Evolutionary conservation across 1,140 invertebrate genomes (phyloP).

Genomic region (Leptinotarsa texana): DNA sequence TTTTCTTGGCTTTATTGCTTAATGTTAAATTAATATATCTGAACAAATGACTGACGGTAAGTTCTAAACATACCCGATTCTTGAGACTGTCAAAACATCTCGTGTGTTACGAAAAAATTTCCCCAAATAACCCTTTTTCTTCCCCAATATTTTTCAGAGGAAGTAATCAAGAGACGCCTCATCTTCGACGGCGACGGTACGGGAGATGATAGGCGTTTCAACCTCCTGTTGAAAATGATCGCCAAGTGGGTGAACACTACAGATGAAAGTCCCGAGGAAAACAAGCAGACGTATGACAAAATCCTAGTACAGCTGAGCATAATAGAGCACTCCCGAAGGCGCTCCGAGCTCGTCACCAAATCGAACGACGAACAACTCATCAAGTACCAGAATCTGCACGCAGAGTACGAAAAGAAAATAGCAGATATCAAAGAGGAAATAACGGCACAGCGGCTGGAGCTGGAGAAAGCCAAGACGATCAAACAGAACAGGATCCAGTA

Average conservation of each 20-base stretch:
- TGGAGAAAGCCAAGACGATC: slow-evolving; percentile 79
- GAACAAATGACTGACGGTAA: too few species aligned
- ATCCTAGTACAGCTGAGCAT: slow-evolving; percentile 81
- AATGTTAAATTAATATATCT: too few species aligned
- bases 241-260: slow-evolving; percentile 82
- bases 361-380: slow-evolving; percentile 85
- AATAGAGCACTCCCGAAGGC: slow-evolving; percentile 86
- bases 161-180: slow-evolving; percentile 86
- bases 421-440: slow-evolving; percentile 76
- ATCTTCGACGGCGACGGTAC: slow-evolving; percentile 95
- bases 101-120: background rate
- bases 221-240: slow-evolving; percentile 83
- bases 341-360: slow-evolving; percentile 75
- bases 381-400: slow-evolving; percentile 80
- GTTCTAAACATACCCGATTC: too few species aligned
- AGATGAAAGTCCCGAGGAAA: slow-evolving; percentile 72
- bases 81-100: too few species aligned
- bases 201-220: slow-evolving; percentile 89
- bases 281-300: slow-evolving; percentile 75
- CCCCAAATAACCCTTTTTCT: background rate
- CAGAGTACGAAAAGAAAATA: slow-evolving; percentile 77
- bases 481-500: slow-evolving; percentile 91
- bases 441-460: slow-evolving; percentile 72
- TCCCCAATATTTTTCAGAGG: slow-evolving; percentile 68
- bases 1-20: too few species aligned